phyloP scores from a whole-genome alignment of 1,140 invertebrate species.

The Bombus terrestris region DNA sequence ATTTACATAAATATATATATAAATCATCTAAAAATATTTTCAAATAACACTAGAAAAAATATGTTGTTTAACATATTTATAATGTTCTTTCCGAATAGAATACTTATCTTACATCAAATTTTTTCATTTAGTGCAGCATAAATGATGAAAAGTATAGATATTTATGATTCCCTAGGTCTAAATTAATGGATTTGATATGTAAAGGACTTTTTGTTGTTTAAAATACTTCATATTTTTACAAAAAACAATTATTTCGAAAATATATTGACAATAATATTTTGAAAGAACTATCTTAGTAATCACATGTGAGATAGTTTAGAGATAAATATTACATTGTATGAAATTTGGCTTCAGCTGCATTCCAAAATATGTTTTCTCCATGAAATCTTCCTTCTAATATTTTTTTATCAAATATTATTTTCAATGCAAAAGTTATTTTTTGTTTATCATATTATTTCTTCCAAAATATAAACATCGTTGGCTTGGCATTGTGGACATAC shows the following conservation, averaged over 20 bases:
- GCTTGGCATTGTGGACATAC: slow-evolving; percentile 74
- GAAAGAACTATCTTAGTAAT: slow-evolving; percentile 52
- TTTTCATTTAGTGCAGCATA: slow-evolving; percentile 36
- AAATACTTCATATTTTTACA: slow-evolving; percentile 53
- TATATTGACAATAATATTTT: slow-evolving; percentile 59
- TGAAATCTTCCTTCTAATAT: slow-evolving; percentile 23
- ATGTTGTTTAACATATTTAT: not conserved
- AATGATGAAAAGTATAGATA: slow-evolving; percentile 52
- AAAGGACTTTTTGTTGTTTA: slow-evolving; percentile 49
- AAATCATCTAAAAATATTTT: slow-evolving; percentile 23
- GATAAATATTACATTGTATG: slow-evolving; percentile 17
- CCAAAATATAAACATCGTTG: slow-evolving; percentile 66
- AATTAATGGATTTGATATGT: slow-evolving; percentile 70
- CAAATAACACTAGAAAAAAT: slow-evolving; percentile 21
- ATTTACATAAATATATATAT: slow-evolving; percentile 13
- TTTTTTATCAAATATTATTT: slow-evolving; percentile 24
- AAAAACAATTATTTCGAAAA: slow-evolving; percentile 60
- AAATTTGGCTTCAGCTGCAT: slow-evolving; percentile 28
- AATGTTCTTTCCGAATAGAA: slow-evolving; percentile 24
- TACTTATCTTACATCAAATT: slow-evolving; percentile 41
- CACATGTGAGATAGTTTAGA: slow-evolving; percentile 34
- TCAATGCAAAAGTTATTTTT: slow-evolving; percentile 37
- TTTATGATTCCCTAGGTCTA: slow-evolving; percentile 33
- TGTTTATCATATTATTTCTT: slow-evolving; percentile 14
- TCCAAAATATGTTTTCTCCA: slow-evolving; percentile 39